Base-by-base conservation (phyloP, 1,140 invertebrate genomes). In the Nautilus pompilius region DNA sequence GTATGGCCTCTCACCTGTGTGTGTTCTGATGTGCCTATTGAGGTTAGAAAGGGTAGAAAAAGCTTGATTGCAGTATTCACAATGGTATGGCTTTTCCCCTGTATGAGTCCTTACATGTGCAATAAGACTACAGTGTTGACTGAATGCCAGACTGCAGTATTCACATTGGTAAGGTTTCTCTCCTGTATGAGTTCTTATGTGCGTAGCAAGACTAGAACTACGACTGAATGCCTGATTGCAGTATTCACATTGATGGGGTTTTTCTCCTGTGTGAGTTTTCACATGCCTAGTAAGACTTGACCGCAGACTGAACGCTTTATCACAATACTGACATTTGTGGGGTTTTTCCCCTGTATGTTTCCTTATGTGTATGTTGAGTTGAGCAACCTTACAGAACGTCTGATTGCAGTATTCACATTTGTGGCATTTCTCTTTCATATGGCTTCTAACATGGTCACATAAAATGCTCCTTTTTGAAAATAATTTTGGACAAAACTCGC, bases 331-430 rank as follows among this genome's bases (percentile, higher is more conserved):
- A 84, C 96, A 99, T 84, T 98, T 92, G 83, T 96, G 98, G 10
- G 95, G 95, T 82, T 98, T 98, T 83, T 98, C 95, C 15, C 96
- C 96, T 56, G 91, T 96, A 85, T 99, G 96, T 63, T 98, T 85
- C 66, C 96, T 88, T 81, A 95, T 95, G 85, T 99, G 96, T 84
- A 98, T 96, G 41, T 95, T 98, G 66, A n/a, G n/a, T n/a, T n/a
- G n/a, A n/a, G n/a, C n/a, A n/a, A n/a, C n/a, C n/a, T n/a, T n/a
- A n/a, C n/a, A n/a, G n/a, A n/a, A n/a, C n/a, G n/a, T n/a, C n/a
- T n/a, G n/a, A n/a, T n/a, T n/a, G n/a, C n/a, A n/a, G n/a, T n/a
- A n/a, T n/a, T n/a, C n/a, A n/a, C n/a, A n/a, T n/a, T n/a, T n/a
- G n/a, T n/a, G n/a, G n/a, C n/a, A n/a, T n/a, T n/a, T n/a, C n/a